phyloP scores from a whole-genome alignment of 2,888 invertebrate species.

The Automeris io region DNA sequence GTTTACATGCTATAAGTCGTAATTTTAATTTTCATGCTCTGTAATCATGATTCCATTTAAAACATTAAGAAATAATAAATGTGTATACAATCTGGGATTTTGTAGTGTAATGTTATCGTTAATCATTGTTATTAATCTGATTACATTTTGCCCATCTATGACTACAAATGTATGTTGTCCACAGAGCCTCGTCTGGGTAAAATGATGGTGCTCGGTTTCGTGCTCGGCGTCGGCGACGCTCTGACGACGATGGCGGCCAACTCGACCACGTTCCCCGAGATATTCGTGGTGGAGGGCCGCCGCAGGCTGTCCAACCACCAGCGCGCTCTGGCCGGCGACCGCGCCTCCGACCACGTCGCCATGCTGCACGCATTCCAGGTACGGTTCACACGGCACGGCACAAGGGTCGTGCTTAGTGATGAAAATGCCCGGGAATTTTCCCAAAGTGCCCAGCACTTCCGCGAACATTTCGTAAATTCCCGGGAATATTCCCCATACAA shows the following conservation, averaged over 20 bases:
- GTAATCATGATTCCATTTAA: too few species aligned
- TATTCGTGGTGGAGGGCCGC: slow-evolving; percentile 89
- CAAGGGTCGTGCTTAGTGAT: neutral
- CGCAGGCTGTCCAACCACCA: slow-evolving; percentile 90
- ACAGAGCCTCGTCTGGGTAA: slow-evolving; percentile 95
- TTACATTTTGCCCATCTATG: too few species aligned
- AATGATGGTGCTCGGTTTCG: slow-evolving; percentile 96
- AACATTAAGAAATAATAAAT: too few species aligned
- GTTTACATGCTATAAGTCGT: too few species aligned
- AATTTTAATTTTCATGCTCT: too few species aligned
- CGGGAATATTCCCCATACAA: too few species aligned
- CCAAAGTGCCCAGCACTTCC: too few species aligned
- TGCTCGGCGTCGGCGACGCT: slow-evolving; percentile 93
- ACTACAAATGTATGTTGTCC: neutral
- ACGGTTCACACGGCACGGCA: slow-evolving; percentile 1
- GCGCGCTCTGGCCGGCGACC: slow-evolving; percentile 88
- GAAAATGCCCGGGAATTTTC: too few species aligned
- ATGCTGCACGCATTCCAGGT: slow-evolving; percentile 94
- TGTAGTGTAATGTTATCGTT: too few species aligned
- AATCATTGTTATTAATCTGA: too few species aligned
- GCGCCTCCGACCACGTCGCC: slow-evolving; percentile 96
- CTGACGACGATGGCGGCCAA: slow-evolving; percentile 96
- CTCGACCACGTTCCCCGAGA: slow-evolving; percentile 96
- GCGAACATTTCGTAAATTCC: too few species aligned
- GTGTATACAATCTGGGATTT: too few species aligned